Base-by-base conservation (phyloP, 2,797 vertebrate genomes). In the Podarcis siculus region DNA sequence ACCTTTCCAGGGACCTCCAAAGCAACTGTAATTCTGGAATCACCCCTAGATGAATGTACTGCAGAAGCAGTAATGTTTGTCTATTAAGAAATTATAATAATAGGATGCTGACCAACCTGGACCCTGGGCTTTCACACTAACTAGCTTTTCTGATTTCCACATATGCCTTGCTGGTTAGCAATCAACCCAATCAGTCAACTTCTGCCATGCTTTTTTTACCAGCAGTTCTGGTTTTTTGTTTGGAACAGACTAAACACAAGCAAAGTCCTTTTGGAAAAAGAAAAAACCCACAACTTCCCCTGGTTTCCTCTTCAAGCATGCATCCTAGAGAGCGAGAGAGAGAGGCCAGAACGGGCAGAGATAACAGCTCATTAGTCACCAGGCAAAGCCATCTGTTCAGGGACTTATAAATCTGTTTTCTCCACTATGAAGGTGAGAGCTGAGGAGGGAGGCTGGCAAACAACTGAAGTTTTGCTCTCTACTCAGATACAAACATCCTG, bases 401-500 rank as follows among this genome's bases (percentile, higher is more conserved):
- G 77, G 77, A 90, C 78, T 71, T 89, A 81, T 30, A 92, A 92
- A 90, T 87, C 85, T 85, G 90, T 90, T 88, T 87, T 86, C 91
- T 81, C 77, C 1, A 1, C 13, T 0, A 6, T 87, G 84, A 78
- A n/a, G 61, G 72, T 13, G 3, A 81, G 25, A 37, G 83, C 27
- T 2, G 0, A 0, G 84, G 79, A 58, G 3, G 61, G 32, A 0
- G 1, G 21, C 3, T 2, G 75, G 90, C 37, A 85, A 69, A 76
- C 0, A 0, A 83, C 30, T 79, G 5, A 0, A 1, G 78, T 32
- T 8, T 64, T 72, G 2, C 37, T 82, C 79, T 69, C 23, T 13
- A 9, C 37, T 85, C 71, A 81, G 35, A 87, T 42, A 32, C 45
- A 35, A 30, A 42, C 23, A 45, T 69, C 9, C 79, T 39, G 85